A percentile compares a stretch with the other conserved stretches of the same genome.
These are phyloP conservation scores for Paramuricea clavata DNA, from an alignment of 92 coral and sea anemone genomes.

Conservation along the genomic window DNA sequence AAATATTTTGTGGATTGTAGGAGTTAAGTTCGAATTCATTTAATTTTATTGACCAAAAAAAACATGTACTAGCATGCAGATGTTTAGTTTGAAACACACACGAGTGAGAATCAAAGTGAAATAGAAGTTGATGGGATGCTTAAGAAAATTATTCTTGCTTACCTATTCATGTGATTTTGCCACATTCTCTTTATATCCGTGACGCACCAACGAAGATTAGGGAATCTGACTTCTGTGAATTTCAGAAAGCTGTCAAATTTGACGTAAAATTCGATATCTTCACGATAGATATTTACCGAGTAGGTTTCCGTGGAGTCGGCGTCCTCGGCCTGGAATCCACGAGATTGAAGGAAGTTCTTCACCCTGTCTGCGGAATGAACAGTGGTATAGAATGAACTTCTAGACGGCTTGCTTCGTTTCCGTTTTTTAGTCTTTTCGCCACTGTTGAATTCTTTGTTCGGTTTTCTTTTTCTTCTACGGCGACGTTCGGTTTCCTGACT, in stretches of 20 bases:
- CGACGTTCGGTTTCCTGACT: not conserved
- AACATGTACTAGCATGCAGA: no score
- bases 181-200: conserved; percentile 85
- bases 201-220: conserved; percentile 85
- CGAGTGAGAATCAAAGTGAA: no score
- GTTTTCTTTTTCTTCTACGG: not conserved
- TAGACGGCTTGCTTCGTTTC: conserved; percentile 72
- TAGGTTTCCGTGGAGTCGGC: not conserved
- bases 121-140: no score
- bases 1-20: no score
- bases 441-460: not conserved
- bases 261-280: conserved; percentile 67
- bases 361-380: conserved; percentile 71
- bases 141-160: no score
- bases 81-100: no score
- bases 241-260: conserved; percentile 54
- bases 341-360: conserved; percentile 55
- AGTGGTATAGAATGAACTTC: conserved; percentile 85
- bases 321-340: conserved; percentile 51
- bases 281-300: not conserved
- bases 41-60: no score
- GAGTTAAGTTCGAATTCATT: no score
- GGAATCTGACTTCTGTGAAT: conserved; percentile 71
- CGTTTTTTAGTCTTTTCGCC: conserved; percentile 53
- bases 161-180: conserved; percentile 61